Evolutionary conservation across 2,113 vertebrate species (phyloP).

Genomic region (Choloepus hoffmanni): DNA sequence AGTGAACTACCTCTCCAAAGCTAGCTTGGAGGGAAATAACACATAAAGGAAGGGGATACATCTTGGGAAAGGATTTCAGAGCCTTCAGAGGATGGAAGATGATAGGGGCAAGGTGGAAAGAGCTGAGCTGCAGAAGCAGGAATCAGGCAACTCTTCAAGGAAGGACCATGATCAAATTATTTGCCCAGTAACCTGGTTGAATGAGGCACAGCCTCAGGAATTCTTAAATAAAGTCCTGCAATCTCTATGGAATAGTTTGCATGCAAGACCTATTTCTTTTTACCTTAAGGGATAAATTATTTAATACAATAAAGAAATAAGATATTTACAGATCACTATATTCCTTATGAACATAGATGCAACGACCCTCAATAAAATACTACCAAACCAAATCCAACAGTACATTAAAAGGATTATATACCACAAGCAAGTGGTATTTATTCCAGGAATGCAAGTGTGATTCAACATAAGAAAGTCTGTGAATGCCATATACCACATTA

Average conservation of each 20-base stretch:
- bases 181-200: background rate
- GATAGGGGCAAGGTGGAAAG: background rate
- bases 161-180: background rate
- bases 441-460: too few species aligned
- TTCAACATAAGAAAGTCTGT: too few species aligned
- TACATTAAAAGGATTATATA: too few species aligned
- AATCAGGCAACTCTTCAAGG: background rate
- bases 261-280: background rate
- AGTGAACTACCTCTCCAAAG: background rate
- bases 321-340: too few species aligned
- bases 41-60: background rate
- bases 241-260: background rate
- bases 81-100: background rate
- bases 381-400: too few species aligned
- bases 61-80: background rate
- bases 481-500: too few species aligned
- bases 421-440: too few species aligned
- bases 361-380: too few species aligned
- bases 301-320: background rate
- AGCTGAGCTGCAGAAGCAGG: background rate
- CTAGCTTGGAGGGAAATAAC: background rate
- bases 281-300: background rate
- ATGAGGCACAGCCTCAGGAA: background rate
- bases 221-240: background rate
- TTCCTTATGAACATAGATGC: too few species aligned